These are phyloP conservation scores for Caerostris darwini DNA, from an alignment of 1,140 invertebrate genomes.

Conservation along the genomic window DNA sequence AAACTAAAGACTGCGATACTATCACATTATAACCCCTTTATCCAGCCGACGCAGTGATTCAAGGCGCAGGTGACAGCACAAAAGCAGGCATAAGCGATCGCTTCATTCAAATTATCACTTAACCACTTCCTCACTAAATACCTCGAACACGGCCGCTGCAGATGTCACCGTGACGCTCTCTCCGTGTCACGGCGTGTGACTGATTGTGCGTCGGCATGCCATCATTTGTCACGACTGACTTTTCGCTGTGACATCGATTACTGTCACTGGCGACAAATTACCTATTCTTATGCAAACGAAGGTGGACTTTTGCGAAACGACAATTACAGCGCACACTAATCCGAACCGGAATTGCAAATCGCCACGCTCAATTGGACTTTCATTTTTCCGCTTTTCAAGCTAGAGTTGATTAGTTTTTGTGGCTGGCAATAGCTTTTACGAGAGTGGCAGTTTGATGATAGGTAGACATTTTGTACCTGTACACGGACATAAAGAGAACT, in stretches of 20 bases:
- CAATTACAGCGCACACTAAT: neutral
- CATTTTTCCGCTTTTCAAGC: neutral
- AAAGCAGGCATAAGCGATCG: neutral
- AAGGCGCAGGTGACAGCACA: neutral
- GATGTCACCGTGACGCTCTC: slow-evolving; percentile 30
- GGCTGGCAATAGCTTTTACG: neutral
- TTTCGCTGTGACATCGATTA: slow-evolving; percentile 50
- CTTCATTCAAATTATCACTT: slow-evolving; percentile 8
- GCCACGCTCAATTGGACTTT: neutral
- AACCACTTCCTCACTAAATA: neutral
- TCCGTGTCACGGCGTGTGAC: slow-evolving; percentile 9
- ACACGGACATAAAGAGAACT: neutral
- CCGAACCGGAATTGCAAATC: slow-evolving; percentile 17
- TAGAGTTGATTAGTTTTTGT: neutral
- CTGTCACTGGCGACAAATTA: slow-evolving; percentile 67
- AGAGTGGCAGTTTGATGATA: neutral
- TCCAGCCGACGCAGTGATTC: no score
- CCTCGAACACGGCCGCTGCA: neutral
- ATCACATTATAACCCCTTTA: no score
- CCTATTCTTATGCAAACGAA: slow-evolving; percentile 71
- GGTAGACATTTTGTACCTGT: neutral
- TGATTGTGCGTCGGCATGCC: slow-evolving; percentile 61
- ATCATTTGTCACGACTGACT: slow-evolving; percentile 64
- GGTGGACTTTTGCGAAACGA: neutral
- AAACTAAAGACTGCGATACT: no score